Conservation (phyloP, 2,113 vertebrate genomes). For the Corydoras sp. region DNA sequence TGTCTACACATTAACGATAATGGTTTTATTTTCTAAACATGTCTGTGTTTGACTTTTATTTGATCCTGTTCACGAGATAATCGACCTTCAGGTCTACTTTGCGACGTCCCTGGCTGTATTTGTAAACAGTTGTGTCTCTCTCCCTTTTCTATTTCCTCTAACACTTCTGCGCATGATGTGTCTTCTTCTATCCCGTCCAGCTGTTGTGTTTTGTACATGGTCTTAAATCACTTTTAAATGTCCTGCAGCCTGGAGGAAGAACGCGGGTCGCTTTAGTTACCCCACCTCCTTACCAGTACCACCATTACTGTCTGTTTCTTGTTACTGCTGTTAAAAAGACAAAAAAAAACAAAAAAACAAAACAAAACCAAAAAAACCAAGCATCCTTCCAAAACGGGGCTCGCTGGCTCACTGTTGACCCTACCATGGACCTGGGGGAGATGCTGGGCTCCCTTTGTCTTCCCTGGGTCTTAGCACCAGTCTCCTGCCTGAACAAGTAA, state of each 20-base stretch:
- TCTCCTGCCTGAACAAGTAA: conserved; percentile 42
- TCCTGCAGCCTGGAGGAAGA: conserved; percentile 14
- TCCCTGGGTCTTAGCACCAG: conserved; percentile 38
- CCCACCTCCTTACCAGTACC: conserved; percentile 18
- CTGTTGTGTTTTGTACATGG: too few species aligned
- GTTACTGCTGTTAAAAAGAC: conserved; percentile 62
- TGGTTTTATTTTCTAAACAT: too few species aligned
- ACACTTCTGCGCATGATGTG: too few species aligned
- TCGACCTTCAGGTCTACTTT: too few species aligned
- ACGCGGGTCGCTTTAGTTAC: conserved; percentile 17
- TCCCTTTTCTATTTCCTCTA: too few species aligned
- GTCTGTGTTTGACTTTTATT: too few species aligned
- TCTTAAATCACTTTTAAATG: too few species aligned
- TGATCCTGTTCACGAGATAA: too few species aligned
- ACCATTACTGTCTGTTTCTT: conserved; percentile 70
- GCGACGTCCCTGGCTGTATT: too few species aligned
- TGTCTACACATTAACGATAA: background rate
- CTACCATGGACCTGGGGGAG: conserved; percentile 45
- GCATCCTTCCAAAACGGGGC: conserved; percentile 52
- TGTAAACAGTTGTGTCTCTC: too few species aligned
- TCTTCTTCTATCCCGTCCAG: too few species aligned
- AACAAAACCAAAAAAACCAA: background rate
- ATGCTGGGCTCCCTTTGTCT: conserved; percentile 35
- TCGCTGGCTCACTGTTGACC: conserved; percentile 33
- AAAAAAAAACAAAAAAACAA: background rate